phyloP scores from a whole-genome alignment of 2,888 invertebrate species.

The Volucella inflata region DNA sequence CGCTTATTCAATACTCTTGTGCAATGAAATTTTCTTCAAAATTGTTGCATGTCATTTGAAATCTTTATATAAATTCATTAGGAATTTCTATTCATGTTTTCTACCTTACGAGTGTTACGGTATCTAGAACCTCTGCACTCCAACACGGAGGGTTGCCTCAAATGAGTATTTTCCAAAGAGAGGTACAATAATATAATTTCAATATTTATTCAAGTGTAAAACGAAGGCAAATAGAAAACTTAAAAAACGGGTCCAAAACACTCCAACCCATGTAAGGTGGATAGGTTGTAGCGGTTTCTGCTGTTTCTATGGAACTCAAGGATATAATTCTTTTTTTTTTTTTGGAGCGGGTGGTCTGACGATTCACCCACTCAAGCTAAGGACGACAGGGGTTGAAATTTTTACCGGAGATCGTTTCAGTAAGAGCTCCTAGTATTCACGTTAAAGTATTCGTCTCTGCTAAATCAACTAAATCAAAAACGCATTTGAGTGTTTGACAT shows the following conservation, averaged over 20 bases:
- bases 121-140: slow-evolving; percentile 36
- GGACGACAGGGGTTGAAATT: neutral
- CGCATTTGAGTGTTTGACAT: slow-evolving; percentile 66
- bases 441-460: slow-evolving; percentile 34
- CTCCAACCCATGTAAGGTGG: slow-evolving; percentile 26
- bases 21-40: slow-evolving; percentile 46
- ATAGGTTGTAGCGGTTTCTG: slow-evolving; percentile 26
- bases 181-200: slow-evolving; percentile 69
- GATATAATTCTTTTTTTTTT: slow-evolving; percentile 48
- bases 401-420: neutral
- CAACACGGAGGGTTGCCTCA: slow-evolving; percentile 5
- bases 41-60: slow-evolving; percentile 17
- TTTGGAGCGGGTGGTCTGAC: neutral
- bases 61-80: slow-evolving; percentile 73
- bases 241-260: slow-evolving; percentile 46
- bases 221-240: slow-evolving; percentile 63
- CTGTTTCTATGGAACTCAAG: slow-evolving; percentile 30
- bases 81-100: slow-evolving; percentile 45
- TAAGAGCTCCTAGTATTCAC: slow-evolving; percentile 19
- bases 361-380: neutral
- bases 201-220: slow-evolving; percentile 75
- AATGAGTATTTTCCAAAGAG: slow-evolving; percentile 40
- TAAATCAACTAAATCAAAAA: slow-evolving; percentile 74
- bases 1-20: slow-evolving; percentile 45
- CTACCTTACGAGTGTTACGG: slow-evolving; percentile 21